Base-by-base conservation (phyloP, 2,113 vertebrate species). In the Tetraodon nigroviridis region DNA sequence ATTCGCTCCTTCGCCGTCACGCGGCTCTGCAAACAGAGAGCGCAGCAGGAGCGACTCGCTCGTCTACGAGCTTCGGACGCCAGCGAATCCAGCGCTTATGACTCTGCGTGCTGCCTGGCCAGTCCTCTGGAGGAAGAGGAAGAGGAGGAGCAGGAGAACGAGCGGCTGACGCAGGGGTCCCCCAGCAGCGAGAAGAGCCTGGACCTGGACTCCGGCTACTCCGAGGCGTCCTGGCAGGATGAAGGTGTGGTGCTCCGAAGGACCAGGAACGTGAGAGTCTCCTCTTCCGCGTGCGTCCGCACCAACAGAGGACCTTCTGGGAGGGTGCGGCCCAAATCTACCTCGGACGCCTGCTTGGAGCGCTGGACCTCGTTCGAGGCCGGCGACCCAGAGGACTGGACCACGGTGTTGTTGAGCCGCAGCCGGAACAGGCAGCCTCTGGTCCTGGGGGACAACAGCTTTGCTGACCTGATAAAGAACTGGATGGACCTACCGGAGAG, bases 401-500 rank as follows among this genome's bases (percentile, higher is more conserved):
- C 96, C 0, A 92, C 94, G 7, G 91, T 91, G 0, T 82, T 99
- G 73, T 87, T 99, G 67, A 97, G 93, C 11, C 90, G 94, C 75
- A 93, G 96, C 60, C 92, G 97, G 19, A 99, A 95, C 80, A 88
- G 97, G 41, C 95, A 97, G 55, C 97, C 97, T 0, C 72, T 98
- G 46, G 94, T 98, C 62, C 80, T 99, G 29, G 96, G 97, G 0
- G 97, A 99, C 88, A 99, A 99, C 84, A 96, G 96, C 77, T 99
- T 99, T 51, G 97, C 97, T 0, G 97, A 99, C 77, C 86, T 99
- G 27, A 95, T 99, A 54, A 93, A 98, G 85, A 97, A 99, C 76
- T 99, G 97, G 97, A 98, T 99, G 97, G 96, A 98, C 82, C 85
- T 98, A 58, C 95, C 97, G 0, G 96, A 98, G 51, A 90, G 85